These are phyloP conservation scores for Lutjanus argentimaculatus DNA, from an alignment of 2,797 vertebrate species.

Conservation along the genomic window DNA sequence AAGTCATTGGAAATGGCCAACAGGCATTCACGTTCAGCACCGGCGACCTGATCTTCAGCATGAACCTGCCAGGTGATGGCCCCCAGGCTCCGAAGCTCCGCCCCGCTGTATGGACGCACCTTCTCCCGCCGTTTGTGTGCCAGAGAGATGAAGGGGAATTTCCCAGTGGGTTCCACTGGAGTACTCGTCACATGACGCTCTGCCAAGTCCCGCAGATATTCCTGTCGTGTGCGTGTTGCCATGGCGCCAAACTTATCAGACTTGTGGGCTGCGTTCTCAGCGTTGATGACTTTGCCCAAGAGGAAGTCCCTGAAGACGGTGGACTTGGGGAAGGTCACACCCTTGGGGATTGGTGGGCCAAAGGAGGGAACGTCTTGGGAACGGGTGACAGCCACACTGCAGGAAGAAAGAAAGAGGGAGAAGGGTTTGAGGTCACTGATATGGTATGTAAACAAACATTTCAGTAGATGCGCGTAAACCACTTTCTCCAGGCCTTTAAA, in stretches of 20 bases:
- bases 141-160: constrained; percentile 96
- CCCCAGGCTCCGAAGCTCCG: constrained; percentile 93
- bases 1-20: constrained; percentile 95
- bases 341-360: constrained; percentile 95
- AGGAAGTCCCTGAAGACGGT: constrained; percentile 99
- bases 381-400: constrained; percentile 95
- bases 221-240: constrained; percentile 97
- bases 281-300: constrained; percentile 96
- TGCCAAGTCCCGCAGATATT: constrained; percentile 96
- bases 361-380: constrained; percentile 97
- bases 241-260: constrained; percentile 97
- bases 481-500: too few species aligned
- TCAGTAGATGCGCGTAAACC: not conserved
- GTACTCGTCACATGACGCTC: constrained; percentile 97
- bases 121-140: constrained; percentile 97
- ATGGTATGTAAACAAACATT: not conserved
- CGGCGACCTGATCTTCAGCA: constrained; percentile 93
- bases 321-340: constrained; percentile 97
- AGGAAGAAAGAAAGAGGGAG: constrained; percentile 44
- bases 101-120: constrained; percentile 92
- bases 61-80: constrained; percentile 94
- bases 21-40: constrained; percentile 93
- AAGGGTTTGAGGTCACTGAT: not conserved
- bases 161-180: constrained; percentile 94
- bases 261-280: constrained; percentile 97